phyloP scores from a whole-genome alignment of 2,888 invertebrate genomes.

The Bugulina stolonifera region DNA sequence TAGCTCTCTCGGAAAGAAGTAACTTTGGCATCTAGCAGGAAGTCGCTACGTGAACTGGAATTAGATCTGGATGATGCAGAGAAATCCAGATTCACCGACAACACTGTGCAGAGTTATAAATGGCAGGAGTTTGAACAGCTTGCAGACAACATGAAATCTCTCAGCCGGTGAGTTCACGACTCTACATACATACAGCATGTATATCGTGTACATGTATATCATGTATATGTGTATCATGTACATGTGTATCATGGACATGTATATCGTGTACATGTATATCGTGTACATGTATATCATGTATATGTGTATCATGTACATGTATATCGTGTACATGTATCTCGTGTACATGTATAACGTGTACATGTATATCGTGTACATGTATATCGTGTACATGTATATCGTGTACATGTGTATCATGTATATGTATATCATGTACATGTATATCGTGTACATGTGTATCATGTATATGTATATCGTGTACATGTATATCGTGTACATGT shows the following conservation, averaged over 20 bases:
- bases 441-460: no score
- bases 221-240: not conserved
- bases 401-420: no score
- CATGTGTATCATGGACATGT: not conserved
- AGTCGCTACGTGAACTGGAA: slow-evolving; percentile 1
- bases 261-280: not conserved
- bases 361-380: no score
- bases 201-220: not conserved
- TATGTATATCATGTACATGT: no score
- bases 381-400: no score
- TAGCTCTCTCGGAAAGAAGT: slow-evolving; percentile 11
- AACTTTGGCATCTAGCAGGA: slow-evolving; percentile 8
- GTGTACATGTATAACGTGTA: not conserved
- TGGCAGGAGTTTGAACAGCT: slow-evolving; percentile 52
- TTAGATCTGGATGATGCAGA: slow-evolving; percentile 30
- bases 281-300: not conserved
- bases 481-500: no score
- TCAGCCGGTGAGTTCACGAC: slow-evolving; percentile 33
- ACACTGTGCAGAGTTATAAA: slow-evolving; percentile 44
- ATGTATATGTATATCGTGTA: no score
- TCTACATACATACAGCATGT: not conserved
- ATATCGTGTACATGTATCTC: not conserved
- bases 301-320: not conserved
- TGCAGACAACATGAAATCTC: slow-evolving; percentile 48
- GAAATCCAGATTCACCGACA: slow-evolving; percentile 38